Conservation (phyloP, 1,140 invertebrate genomes). For the Drosophila ananassae region DNA sequence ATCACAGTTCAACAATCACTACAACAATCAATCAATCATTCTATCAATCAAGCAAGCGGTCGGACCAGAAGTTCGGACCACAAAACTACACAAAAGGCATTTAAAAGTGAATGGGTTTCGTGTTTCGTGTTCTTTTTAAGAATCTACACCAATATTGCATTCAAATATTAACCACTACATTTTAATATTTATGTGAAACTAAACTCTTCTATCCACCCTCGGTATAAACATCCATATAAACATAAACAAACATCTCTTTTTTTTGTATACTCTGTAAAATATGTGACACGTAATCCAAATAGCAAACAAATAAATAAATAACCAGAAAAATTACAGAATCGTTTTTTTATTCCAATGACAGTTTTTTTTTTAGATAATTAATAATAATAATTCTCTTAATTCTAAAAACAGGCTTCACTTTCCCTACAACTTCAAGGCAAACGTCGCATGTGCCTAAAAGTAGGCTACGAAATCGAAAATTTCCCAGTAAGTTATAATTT, state of each 20-base stretch:
- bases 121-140: conserved; percentile 27
- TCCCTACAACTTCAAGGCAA: too few species aligned
- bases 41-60: conserved; percentile 1
- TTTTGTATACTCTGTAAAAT: conserved; percentile 79
- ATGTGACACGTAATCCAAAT: conserved; percentile 63
- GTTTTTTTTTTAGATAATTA: neutral
- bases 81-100: conserved; percentile 38
- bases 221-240: conserved; percentile 23
- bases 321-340: conserved; percentile 19
- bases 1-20: conserved; percentile 50
- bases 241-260: conserved; percentile 42
- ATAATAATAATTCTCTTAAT: too few species aligned
- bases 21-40: conserved; percentile 34
- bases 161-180: conserved; percentile 62
- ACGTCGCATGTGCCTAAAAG: too few species aligned
- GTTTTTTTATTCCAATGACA: neutral
- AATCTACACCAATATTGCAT: conserved; percentile 55
- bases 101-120: conserved; percentile 52
- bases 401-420: too few species aligned
- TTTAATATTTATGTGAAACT: conserved; percentile 77
- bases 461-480: too few species aligned
- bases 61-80: conserved; percentile 1
- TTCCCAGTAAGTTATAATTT: too few species aligned
- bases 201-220: conserved; percentile 46
- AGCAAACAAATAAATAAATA: conserved; percentile 66